phyloP scores from a whole-genome alignment of 2,888 invertebrate species.

The Galerucella calmariensis region DNA sequence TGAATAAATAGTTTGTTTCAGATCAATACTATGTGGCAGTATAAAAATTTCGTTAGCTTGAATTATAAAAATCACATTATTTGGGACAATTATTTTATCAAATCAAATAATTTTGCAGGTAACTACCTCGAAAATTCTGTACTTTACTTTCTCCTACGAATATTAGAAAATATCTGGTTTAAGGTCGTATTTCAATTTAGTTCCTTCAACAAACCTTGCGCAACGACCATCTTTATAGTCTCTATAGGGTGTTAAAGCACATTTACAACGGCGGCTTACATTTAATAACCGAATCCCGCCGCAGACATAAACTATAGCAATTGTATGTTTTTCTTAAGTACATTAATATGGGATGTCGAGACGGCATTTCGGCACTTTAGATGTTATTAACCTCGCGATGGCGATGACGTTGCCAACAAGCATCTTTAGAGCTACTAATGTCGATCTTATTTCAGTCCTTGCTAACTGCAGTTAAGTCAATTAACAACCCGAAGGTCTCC shows the following conservation, averaged over 20 bases:
- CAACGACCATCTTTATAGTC: not conserved
- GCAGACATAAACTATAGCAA: slow-evolving; percentile 14
- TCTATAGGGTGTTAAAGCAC: not conserved
- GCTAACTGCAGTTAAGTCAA: too few relatives aligned
- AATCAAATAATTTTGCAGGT: too few relatives aligned
- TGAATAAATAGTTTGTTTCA: too few relatives aligned
- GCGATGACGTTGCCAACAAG: slow-evolving; percentile 4
- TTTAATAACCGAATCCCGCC: slow-evolving; percentile 23
- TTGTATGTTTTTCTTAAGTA: slow-evolving; percentile 8
- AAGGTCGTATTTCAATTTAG: slow-evolving; percentile 6
- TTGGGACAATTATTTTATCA: too few relatives aligned
- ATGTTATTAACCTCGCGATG: slow-evolving; percentile 15
- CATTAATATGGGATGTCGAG: slow-evolving; percentile 10
- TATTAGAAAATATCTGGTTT: not conserved
- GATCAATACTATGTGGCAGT: too few relatives aligned
- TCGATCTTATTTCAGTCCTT: too few relatives aligned
- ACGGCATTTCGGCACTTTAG: not conserved
- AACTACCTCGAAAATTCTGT: not conserved
- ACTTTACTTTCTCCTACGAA: not conserved
- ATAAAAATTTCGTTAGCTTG: too few relatives aligned
- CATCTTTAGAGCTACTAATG: too few relatives aligned
- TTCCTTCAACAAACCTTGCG: not conserved
- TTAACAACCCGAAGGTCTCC: too few relatives aligned
- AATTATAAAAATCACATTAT: too few relatives aligned
- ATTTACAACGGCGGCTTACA: slow-evolving; percentile 10